These are phyloP conservation scores for Blastobasis adustella DNA, from an alignment of 2,888 invertebrate species.

Conservation along the genomic window DNA sequence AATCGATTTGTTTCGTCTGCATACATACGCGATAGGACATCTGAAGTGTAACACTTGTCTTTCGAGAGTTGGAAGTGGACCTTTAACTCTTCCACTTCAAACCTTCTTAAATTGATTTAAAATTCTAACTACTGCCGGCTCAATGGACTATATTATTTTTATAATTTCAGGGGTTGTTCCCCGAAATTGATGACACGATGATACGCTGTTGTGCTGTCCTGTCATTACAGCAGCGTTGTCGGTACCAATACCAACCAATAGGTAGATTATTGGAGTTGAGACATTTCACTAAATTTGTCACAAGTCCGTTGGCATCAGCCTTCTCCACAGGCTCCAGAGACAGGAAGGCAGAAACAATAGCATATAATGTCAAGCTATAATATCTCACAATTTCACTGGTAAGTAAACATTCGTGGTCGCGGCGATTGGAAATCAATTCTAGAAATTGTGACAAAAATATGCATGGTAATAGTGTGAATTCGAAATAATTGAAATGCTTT, in stretches of 20 bases:
- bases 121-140: slow-evolving; percentile 21
- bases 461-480: no score
- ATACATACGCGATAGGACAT: slow-evolving; percentile 17
- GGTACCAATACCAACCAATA: slow-evolving; percentile 20
- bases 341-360: slow-evolving; percentile 5
- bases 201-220: slow-evolving; percentile 19
- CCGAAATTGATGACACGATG: slow-evolving; percentile 23
- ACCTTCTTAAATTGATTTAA: slow-evolving; percentile 22
- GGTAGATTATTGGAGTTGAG: neutral
- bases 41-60: slow-evolving; percentile 21
- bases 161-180: slow-evolving; percentile 22
- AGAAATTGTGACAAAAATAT: no score
- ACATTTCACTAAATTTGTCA: slow-evolving; percentile 1
- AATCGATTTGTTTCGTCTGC: slow-evolving; percentile 13
- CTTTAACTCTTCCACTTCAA: slow-evolving; percentile 19
- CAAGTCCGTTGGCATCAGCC: slow-evolving; percentile 7
- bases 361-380: slow-evolving; percentile 4
- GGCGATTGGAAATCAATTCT: no score
- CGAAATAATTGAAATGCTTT: no score
- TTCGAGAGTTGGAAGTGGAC: slow-evolving; percentile 12
- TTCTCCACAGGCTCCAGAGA: slow-evolving; percentile 4
- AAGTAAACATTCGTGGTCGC: no score
- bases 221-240: slow-evolving; percentile 26
- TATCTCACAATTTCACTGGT: slow-evolving; percentile 6
- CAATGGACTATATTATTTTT: slow-evolving; percentile 21